Evolutionary conservation across 2,888 invertebrate species (phyloP), one percentile per base, ranked within the genome.

Genomic region (Arrhopalites spinosus): DNA sequence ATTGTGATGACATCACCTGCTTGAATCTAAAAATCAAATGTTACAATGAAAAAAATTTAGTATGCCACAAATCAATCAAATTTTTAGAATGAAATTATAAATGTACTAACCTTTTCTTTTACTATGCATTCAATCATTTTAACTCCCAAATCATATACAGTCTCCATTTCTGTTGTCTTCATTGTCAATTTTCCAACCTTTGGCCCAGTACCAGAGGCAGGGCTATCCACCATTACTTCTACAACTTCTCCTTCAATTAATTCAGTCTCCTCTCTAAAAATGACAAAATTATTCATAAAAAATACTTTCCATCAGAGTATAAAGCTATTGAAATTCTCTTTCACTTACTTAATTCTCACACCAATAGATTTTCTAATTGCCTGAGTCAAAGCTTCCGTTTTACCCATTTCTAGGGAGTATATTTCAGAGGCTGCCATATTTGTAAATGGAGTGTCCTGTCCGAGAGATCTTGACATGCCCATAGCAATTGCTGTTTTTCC

Each of bases 121-220:
- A 95, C 91, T 75, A 98, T 89, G 73, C 95, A 94, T 85, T 98
- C 98, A 73, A 98, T 98, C 92, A 98, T 98, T 88, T 98, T 98
- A 70, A 93, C 93, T 1, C 99, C 99, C 85, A 99, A 89, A 86
- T 99, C 99, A 85, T 99, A 99, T 80, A 98, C 93, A 0, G 99
- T 98, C 86, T 99, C 99, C 99, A 99, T 99, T 86, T 99, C 99
- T 0, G 98, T 98, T 0, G 99, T 99, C 88, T 99, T 99, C 64
- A 99, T 87, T 0, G 98, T 98, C 47, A 99, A 88, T 83, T 98
- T 95, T 0, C 98, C 98, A 47, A 73, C 36, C 47, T 76, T 73
- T 0, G 93, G 92, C 0, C 94, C 94, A 17, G 92, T 90, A 27
- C 95, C 96, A 0, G 95, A 93, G 0, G 95, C 96, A 0, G 97